Percentiles rank a stretch among this genome's conserved stretches.
phyloP scores from a whole-genome alignment of 2,888 invertebrate genomes.

The Drosophila anomalata region DNA sequence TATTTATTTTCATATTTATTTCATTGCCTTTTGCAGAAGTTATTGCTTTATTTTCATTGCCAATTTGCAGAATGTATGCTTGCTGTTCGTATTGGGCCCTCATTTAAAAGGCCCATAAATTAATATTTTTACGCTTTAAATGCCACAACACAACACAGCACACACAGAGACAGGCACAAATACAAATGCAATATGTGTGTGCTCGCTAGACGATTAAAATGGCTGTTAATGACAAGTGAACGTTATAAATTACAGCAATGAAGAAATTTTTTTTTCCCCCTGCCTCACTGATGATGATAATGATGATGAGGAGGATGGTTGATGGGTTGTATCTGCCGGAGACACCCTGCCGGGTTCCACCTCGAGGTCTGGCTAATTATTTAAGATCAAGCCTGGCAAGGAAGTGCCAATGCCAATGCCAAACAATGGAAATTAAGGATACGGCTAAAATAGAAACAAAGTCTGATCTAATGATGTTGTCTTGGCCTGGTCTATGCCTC shows the following conservation, averaged over 20 bases:
- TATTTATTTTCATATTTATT: conserved; percentile 49
- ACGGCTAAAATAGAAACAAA: conserved; percentile 20
- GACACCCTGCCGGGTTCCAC: conserved; percentile 52
- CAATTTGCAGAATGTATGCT: conserved; percentile 45
- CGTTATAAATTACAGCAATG: conserved; percentile 80
- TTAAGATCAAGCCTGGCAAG: conserved; percentile 69
- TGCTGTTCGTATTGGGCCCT: conserved; percentile 29
- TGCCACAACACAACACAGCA: conserved; percentile 44
- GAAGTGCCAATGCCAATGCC: conserved; percentile 52
- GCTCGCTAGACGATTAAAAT: conserved; percentile 69
- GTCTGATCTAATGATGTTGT: conserved; percentile 61
- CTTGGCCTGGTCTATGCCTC: conserved; percentile 53
- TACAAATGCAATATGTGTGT: conserved; percentile 33
- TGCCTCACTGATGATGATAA: neutral
- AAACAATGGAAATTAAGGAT: conserved; percentile 76
- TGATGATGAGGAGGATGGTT: conserved; percentile 31
- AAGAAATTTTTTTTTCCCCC: conserved; percentile 53
- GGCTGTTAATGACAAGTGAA: conserved; percentile 81
- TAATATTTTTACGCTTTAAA: conserved; percentile 77
- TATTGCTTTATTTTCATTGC: conserved; percentile 59
- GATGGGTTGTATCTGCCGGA: conserved; percentile 53
- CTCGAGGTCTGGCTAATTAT: conserved; percentile 74
- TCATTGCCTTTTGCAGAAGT: conserved; percentile 46
- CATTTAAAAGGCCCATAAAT: conserved; percentile 72
- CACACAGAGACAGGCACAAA: conserved; percentile 14